Percentiles rank a stretch among this genome's conserved stretches.
phyloP scores from a whole-genome alignment of 2,113 vertebrate genomes.

The Salvelinus sp. region DNA sequence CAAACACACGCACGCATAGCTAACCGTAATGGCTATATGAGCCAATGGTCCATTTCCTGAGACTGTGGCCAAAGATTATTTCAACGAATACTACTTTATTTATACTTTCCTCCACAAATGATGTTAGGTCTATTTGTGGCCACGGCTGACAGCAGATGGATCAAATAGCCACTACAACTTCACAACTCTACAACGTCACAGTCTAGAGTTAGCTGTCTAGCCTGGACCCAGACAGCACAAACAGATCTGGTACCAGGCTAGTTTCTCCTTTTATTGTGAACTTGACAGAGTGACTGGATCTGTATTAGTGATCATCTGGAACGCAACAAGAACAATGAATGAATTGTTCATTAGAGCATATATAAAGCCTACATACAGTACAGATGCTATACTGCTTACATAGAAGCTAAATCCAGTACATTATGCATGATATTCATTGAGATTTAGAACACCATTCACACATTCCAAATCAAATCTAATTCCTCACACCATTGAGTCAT shows the following conservation, averaged over 20 bases:
- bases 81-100: background rate
- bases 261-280: too few relatives aligned
- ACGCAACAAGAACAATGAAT: too few relatives aligned
- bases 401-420: background rate
- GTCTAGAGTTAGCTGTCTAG: background rate
- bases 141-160: background rate
- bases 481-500: background rate
- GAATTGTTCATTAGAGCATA: too few relatives aligned
- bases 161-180: conserved; percentile 12
- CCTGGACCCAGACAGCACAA: too few relatives aligned
- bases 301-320: too few relatives aligned
- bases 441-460: background rate
- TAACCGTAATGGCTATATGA: conserved; percentile 9
- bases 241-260: too few relatives aligned
- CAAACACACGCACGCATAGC: conserved; percentile 12
- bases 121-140: background rate
- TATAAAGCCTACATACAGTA: too few relatives aligned
- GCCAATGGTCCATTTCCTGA: conserved; percentile 21
- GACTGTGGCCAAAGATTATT: background rate
- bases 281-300: too few relatives aligned
- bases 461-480: too few relatives aligned
- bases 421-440: background rate
- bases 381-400: background rate
- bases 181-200: background rate
- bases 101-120: background rate